Conservation (phyloP, 2,797 vertebrate species). For the Psittacula echo region DNA sequence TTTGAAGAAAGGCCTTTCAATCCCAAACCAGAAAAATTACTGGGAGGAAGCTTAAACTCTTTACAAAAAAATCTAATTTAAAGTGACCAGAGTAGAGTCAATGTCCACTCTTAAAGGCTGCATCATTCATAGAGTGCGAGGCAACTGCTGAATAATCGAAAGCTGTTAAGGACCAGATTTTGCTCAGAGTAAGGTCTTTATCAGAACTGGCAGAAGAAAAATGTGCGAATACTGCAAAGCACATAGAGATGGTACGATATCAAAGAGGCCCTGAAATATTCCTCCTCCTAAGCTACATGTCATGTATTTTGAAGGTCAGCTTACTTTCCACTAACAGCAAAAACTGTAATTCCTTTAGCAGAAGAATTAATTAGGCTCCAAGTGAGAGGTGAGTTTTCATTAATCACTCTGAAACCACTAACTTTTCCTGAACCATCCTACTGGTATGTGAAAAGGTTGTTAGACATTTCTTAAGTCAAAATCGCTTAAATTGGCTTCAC, state of each 20-base stretch:
- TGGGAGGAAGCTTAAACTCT: background rate
- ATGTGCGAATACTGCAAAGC: constrained; percentile 17
- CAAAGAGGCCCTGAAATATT: background rate
- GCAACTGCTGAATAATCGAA: background rate
- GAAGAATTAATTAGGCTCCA: constrained; percentile 30
- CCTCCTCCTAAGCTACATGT: background rate
- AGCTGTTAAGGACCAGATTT: background rate
- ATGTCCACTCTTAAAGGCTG: background rate
- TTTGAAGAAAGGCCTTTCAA: constrained; percentile 22
- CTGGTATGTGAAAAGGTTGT: background rate
- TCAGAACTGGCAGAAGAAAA: background rate
- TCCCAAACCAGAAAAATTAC: background rate
- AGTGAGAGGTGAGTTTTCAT: background rate
- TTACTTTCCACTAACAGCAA: background rate
- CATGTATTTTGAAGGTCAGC: constrained; percentile 2
- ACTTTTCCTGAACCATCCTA: background rate
- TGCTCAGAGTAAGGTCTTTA: background rate
- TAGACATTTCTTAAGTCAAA: constrained; percentile 3
- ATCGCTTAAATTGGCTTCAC: constrained; percentile 17
- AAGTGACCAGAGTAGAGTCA: background rate
- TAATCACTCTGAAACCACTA: constrained; percentile 7
- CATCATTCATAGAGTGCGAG: background rate
- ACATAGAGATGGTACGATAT: background rate
- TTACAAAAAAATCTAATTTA: background rate
- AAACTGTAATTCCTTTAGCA: background rate